Percentiles rank a stretch among this genome's conserved stretches.
These are phyloP conservation scores for Ganaspis brasiliensis DNA, from an alignment of 2,888 invertebrate species.

Conservation along the genomic window DNA sequence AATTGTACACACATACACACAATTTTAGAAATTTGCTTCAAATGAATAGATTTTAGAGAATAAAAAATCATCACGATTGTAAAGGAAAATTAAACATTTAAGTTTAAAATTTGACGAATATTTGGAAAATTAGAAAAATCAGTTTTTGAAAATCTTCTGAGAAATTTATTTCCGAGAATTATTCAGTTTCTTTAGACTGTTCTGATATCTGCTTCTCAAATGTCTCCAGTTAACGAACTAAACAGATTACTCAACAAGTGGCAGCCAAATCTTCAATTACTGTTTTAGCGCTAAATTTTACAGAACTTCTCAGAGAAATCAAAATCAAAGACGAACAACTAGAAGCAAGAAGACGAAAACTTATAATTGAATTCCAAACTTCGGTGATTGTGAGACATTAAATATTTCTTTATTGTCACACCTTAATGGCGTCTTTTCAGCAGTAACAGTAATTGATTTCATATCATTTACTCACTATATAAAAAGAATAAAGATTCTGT, in stretches of 20 bases:
- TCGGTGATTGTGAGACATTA: not conserved
- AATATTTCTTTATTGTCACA: slow-evolving; percentile 11
- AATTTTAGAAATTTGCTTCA: no score
- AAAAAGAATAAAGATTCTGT: no score
- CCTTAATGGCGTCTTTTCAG: not conserved
- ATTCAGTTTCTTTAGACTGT: not conserved
- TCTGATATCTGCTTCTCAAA: slow-evolving; percentile 7
- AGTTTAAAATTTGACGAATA: no score
- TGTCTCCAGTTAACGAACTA: slow-evolving; percentile 71
- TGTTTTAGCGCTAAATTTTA: slow-evolving; percentile 67
- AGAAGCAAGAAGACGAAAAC: slow-evolving; percentile 28
- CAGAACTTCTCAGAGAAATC: slow-evolving; percentile 58
- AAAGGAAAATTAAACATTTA: no score
- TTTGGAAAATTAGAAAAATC: no score
- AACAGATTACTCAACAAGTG: slow-evolving; percentile 80
- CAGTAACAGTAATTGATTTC: not conserved
- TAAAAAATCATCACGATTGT: no score
- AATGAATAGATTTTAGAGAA: no score
- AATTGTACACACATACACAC: no score
- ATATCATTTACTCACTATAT: not conserved
- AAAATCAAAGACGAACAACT: slow-evolving; percentile 44
- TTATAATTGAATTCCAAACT: slow-evolving; percentile 14
- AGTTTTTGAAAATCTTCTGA: not conserved
- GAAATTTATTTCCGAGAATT: not conserved
- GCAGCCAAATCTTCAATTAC: slow-evolving; percentile 75